Evolutionary conservation across 2,113 vertebrate species (phyloP), one percentile per base, ranked within the genome.

Genomic region (Galbula dea): DNA sequence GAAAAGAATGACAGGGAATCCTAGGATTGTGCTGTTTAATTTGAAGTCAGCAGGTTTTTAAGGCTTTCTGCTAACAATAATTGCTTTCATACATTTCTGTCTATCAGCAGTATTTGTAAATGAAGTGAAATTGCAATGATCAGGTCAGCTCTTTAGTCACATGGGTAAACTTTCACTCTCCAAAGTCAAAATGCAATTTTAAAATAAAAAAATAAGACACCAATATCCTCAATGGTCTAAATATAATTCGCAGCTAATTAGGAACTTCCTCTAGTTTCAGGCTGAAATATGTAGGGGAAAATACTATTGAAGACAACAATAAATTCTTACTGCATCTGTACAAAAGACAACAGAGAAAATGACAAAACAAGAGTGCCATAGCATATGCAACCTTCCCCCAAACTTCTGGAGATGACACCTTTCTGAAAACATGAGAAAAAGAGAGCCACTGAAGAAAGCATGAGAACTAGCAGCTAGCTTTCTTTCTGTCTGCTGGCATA

Each of bases 61-160:
- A 99, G 98, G 98, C 98, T 98, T 98, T 99, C 98, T 98, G 98
- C 98, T 98, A 98, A 99, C 98, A 98, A 98, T 98, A 98, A 99
- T 98, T 98, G 97, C 97, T 97, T 97, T 97, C 98, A 97, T 97
- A 97, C 97, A 97, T 98, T 99, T 99, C 98, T 98, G 97, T 98
- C 98, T 97, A 98, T 99, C 98, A 99, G 98, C 98, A 98, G 97
- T 98, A 98, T 98, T 98, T 98, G 97, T 98, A 98, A 98, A 98
- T 96, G 97, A 98, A 84, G 96, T 97, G 97, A 97, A 97, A 98
- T 97, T 94, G 93, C 88, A 95, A 88, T 54, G 79, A 94, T 92
- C 88, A 94, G 96, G 97, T 97, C 96, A 97, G 95, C 97, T 94
- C 87, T 97, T 96, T 34, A 96, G 96, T 97, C 97, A 98, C 94